phyloP scores from a whole-genome alignment of 2,888 invertebrate genomes.

The Theretra japonica region DNA sequence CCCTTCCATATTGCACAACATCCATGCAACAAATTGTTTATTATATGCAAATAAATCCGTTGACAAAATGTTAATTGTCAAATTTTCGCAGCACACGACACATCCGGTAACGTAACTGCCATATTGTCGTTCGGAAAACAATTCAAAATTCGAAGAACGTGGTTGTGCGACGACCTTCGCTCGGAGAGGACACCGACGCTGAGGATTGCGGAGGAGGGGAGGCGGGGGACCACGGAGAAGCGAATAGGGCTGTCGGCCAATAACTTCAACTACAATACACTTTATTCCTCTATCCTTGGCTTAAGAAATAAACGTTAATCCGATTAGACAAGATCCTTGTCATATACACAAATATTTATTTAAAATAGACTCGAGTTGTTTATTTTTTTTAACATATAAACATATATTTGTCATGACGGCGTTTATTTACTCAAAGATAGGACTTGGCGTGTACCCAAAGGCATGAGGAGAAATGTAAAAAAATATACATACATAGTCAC shows the following conservation, averaged over 20 bases:
- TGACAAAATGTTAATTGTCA: conserved; percentile 46
- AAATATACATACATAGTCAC: too few relatives aligned
- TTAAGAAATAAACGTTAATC: not conserved
- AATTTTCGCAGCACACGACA: conserved; percentile 54
- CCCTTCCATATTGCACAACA: conserved; percentile 1
- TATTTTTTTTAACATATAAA: not conserved
- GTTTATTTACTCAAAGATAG: too few relatives aligned
- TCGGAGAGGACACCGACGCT: conserved; percentile 54
- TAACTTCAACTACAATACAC: not conserved
- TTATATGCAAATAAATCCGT: conserved; percentile 35
- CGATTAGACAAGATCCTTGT: not conserved
- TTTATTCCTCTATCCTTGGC: not conserved
- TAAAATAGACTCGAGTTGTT: not conserved
- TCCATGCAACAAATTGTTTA: conserved; percentile 30
- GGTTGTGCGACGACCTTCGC: conserved; percentile 70
- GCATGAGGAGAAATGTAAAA: too few relatives aligned
- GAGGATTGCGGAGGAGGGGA: conserved; percentile 39
- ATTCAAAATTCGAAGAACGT: conserved; percentile 63
- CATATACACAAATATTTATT: too few relatives aligned
- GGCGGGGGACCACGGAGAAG: conserved; percentile 21
- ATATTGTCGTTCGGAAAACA: conserved; percentile 62
- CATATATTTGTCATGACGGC: too few relatives aligned
- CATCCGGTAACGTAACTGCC: conserved; percentile 64
- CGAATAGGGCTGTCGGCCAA: conserved; percentile 15
- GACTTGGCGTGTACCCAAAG: too few relatives aligned